These are phyloP conservation scores for Brachyhypopomus occidentalis DNA, from an alignment of 2,113 vertebrate genomes.

Conservation along the genomic window DNA sequence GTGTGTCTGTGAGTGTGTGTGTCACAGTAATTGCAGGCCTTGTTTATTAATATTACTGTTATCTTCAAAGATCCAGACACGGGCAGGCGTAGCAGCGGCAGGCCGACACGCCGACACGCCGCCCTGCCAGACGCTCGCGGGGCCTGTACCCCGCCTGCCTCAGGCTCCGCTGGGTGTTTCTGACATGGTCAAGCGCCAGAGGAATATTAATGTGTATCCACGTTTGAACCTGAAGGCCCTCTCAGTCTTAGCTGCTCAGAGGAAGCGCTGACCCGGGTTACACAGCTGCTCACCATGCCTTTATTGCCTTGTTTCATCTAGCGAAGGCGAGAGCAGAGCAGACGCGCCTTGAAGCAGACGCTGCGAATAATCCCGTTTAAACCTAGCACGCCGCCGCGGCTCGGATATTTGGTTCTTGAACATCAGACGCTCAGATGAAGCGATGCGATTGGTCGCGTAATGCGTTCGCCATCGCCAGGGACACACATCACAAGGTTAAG, in stretches of 20 bases:
- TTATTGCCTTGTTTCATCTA: constrained; percentile 55
- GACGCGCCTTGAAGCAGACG: constrained; percentile 58
- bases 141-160: constrained; percentile 54
- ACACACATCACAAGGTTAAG: constrained; percentile 23
- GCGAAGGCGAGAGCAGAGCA: constrained; percentile 56
- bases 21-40: constrained; percentile 77
- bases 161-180: constrained; percentile 50
- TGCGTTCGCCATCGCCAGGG: constrained; percentile 18
- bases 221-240: constrained; percentile 67
- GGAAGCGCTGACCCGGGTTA: constrained; percentile 62
- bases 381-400: constrained; percentile 27
- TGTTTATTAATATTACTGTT: constrained; percentile 80
- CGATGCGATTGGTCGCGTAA: constrained; percentile 15
- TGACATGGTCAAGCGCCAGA: constrained; percentile 37
- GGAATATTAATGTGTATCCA: constrained; percentile 71
- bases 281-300: constrained; percentile 52
- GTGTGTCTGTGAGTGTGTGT: constrained; percentile 32
- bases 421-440: constrained; percentile 44
- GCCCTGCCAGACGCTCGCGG: constrained; percentile 74
- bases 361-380: constrained; percentile 68
- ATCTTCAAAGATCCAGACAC: constrained; percentile 83
- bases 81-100: constrained; percentile 65
- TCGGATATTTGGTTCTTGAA: constrained; percentile 42
- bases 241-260: constrained; percentile 38
- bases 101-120: constrained; percentile 64